These are phyloP conservation scores for Aegithalos caudatus DNA, from an alignment of 2,113 vertebrate species.

Conservation along the genomic window DNA sequence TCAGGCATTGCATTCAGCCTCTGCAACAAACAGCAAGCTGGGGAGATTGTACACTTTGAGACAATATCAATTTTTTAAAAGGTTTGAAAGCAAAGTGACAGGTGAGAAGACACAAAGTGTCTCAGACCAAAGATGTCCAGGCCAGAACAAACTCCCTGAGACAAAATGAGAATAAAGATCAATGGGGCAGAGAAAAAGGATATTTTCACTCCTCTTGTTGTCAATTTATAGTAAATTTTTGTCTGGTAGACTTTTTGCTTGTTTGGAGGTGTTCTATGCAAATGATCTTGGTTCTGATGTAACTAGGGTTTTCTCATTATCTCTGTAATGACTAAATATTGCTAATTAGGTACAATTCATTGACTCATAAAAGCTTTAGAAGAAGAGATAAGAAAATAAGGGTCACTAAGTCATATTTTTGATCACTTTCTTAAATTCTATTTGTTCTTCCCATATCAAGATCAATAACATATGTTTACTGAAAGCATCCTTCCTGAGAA, in stretches of 20 bases:
- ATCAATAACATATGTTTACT: not conserved
- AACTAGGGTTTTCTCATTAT: not conserved
- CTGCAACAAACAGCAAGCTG: not conserved
- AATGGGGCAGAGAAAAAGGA: not conserved
- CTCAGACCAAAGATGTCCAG: not conserved
- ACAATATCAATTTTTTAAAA: not conserved
- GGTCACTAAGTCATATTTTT: not conserved
- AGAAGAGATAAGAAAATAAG: not conserved
- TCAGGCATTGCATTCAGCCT: not conserved
- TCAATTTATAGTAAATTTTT: not conserved
- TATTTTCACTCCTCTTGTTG: rapidly evolving
- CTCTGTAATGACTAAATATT: not conserved
- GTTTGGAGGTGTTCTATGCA: not conserved
- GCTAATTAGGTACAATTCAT: not conserved
- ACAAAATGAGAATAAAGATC: not conserved
- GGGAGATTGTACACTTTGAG: not conserved
- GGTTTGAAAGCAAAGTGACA: not conserved
- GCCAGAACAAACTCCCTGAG: not conserved
- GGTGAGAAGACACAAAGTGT: not conserved
- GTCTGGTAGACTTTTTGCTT: not conserved
- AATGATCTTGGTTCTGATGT: not conserved
- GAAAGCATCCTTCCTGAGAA: not conserved
- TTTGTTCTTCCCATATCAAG: not conserved
- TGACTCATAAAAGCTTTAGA: not conserved
- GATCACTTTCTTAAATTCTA: not conserved